Evolutionary conservation across 2,888 invertebrate species (phyloP).

Genomic region (Napeogenes inachia): DNA sequence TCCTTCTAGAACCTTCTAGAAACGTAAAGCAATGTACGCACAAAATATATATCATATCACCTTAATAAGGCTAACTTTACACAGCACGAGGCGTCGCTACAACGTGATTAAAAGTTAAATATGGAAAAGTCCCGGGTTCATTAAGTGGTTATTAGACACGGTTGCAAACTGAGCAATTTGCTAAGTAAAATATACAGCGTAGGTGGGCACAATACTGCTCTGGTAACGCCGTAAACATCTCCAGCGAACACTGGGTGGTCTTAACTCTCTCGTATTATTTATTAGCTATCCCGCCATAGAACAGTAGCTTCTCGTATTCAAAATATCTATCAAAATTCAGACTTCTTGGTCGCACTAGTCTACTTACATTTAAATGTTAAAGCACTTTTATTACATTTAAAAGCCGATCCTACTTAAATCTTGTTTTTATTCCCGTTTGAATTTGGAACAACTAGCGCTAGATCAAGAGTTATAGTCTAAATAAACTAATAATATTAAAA

Average conservation of each 20-base stretch:
- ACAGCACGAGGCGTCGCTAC: slow-evolving; percentile 18
- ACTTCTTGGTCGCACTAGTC: too few species aligned
- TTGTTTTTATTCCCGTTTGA: too few species aligned
- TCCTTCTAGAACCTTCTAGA: too few species aligned
- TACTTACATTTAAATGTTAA: too few species aligned
- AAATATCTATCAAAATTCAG: slow-evolving; percentile 33
- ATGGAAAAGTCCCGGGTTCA: slow-evolving; percentile 50
- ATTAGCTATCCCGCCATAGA: slow-evolving; percentile 49
- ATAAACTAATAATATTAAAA: too few species aligned
- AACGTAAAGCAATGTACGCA: too few species aligned
- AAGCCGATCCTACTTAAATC: too few species aligned
- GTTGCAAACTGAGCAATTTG: slow-evolving; percentile 70
- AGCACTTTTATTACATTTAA: too few species aligned
- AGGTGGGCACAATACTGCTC: slow-evolving; percentile 68
- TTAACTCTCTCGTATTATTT: slow-evolving; percentile 74
- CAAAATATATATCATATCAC: not conserved
- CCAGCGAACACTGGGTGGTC: slow-evolving; percentile 71
- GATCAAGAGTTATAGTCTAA: too few species aligned
- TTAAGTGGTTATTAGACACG: slow-evolving; percentile 75
- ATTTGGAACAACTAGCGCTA: too few species aligned
- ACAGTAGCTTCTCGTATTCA: slow-evolving; percentile 32
- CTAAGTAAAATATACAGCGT: slow-evolving; percentile 68
- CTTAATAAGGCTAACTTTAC: slow-evolving; percentile 17
- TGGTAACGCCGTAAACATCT: slow-evolving; percentile 66
- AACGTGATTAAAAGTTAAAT: slow-evolving; percentile 35